Conservation (phyloP, 2,797 vertebrate species). For the Danio aesculapii region DNA sequence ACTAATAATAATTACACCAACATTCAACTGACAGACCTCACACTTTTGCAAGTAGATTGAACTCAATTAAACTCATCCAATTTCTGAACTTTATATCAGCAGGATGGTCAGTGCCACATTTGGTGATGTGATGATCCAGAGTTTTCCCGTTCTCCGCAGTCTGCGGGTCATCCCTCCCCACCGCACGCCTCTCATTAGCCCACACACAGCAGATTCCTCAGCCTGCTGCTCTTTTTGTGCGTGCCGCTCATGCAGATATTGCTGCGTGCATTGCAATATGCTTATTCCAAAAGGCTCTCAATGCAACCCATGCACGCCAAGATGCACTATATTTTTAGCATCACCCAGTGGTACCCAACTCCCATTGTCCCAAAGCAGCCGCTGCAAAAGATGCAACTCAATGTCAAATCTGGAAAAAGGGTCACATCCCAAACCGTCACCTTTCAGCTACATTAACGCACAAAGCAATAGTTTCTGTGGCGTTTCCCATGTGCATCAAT, state of each 20-base stretch:
- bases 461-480: no score
- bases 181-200: slow-evolving; percentile 42
- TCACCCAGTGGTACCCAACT: slow-evolving; percentile 4
- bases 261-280: background rate
- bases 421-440: background rate
- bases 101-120: background rate
- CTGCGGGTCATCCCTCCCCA: slow-evolving; percentile 45
- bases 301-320: background rate
- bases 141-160: slow-evolving; percentile 46
- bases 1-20: background rate
- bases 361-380: slow-evolving; percentile 27
- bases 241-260: slow-evolving; percentile 28
- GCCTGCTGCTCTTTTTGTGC: background rate
- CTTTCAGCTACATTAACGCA: background rate
- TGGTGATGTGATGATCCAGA: background rate
- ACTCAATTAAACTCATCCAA: background rate
- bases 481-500: slow-evolving; percentile 34
- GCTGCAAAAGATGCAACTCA: slow-evolving; percentile 30
- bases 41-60: background rate
- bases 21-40: background rate
- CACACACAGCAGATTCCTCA: slow-evolving; percentile 28
- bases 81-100: background rate
- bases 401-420: slow-evolving; percentile 31
- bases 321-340: background rate
- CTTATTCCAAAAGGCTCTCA: background rate